Percentiles rank a stretch among this genome's conserved stretches.
phyloP scores from a whole-genome alignment of 2,113 vertebrate genomes.

The Oceanodroma tethys region DNA sequence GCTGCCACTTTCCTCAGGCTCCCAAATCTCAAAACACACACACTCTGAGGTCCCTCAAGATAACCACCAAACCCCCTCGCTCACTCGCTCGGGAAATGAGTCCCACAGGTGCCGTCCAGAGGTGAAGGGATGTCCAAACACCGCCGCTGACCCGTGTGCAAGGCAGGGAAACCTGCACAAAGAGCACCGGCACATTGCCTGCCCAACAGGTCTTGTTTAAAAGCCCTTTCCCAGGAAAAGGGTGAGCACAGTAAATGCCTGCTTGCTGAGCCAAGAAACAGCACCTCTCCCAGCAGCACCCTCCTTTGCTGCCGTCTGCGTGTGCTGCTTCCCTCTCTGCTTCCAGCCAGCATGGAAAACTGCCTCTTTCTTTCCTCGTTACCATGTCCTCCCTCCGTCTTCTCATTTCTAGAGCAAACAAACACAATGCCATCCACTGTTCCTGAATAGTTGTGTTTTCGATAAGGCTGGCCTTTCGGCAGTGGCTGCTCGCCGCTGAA shows the following conservation, averaged over 20 bases:
- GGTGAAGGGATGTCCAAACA: neutral
- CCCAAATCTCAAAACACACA: neutral
- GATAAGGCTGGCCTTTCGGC: neutral
- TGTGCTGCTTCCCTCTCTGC: neutral
- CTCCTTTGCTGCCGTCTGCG: fast-evolving
- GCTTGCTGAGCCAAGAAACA: neutral
- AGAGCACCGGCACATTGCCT: neutral
- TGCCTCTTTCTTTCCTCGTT: neutral
- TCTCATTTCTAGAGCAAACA: neutral
- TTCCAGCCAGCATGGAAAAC: neutral
- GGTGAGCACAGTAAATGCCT: neutral
- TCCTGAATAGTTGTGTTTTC: neutral
- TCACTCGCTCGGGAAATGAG: fast-evolving
- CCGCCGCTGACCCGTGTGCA: neutral
- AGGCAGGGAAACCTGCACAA: neutral
- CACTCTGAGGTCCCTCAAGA: neutral
- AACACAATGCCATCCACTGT: fast-evolving
- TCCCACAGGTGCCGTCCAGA: neutral
- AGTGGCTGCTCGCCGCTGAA: fast-evolving
- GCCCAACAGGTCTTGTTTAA: neutral
- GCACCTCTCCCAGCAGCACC: neutral
- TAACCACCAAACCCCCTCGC: fast-evolving
- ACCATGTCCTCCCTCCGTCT: fast-evolving
- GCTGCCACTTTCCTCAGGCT: neutral
- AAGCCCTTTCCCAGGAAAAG: neutral